Base-by-base conservation (phyloP, 1,140 invertebrate species). In the Adoxophyes honmai region DNA sequence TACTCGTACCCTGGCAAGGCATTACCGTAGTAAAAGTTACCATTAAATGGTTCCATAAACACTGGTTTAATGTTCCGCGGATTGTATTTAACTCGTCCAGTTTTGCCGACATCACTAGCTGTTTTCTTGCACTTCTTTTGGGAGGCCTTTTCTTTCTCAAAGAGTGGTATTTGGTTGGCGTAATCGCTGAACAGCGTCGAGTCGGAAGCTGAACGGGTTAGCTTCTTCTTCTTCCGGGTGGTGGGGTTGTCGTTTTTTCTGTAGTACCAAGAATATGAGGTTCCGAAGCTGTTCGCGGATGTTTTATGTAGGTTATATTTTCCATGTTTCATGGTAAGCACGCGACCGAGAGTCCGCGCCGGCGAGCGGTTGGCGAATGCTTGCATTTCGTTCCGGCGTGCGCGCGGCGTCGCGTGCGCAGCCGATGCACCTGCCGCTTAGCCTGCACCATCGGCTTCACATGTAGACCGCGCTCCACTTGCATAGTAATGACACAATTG, bases 291-390 rank as follows among this genome's bases (percentile, higher is more conserved):
- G 52, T 91, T 90, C 48, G 78, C 73, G 36, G 90, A 89, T 55
- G 86, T 89, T 76, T 90, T 91, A 60, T 88, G 73, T 38, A 91
- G 80, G 84, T 90, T 85, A 74, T 92, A 92, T 81, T 91, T 91
- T 68, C 91, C 90, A 83, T 91, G 86, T 74, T 91, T 91, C 91
- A 92, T 92, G 59, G 64, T 84, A 52, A 70, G 60, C 66, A 78
- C 78, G 73, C 81, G 75, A 70, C 62, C 55, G 62, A 78, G 67
- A 71, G 74, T 58, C 62, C 68, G 70, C 65, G 73, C 58, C 69
- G 73, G 59, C 67, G 72, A 75, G 71, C 72, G 73, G 61, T 68
- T 62, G 61, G 65, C 71, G 67, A 78, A 73, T 75, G 78, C 75
- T 70, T 55, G 53, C 34, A 35, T 55, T 37, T 21, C 14, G 34